Conservation (phyloP, 2,888 invertebrate species). For the Tenthredo notha region DNA sequence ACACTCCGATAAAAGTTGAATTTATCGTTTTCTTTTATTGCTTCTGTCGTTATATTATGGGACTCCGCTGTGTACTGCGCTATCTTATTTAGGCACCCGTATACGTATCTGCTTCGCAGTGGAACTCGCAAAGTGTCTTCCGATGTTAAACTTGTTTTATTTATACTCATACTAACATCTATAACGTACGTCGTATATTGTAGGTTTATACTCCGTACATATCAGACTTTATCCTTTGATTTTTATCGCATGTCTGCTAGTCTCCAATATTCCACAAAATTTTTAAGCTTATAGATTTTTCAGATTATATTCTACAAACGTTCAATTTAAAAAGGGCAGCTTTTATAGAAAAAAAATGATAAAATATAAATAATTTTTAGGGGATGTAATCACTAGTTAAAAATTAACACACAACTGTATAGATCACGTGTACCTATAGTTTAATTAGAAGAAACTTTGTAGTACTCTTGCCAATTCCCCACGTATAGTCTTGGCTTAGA, state of each 20-base stretch:
- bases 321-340: background rate
- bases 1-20: constrained; percentile 30
- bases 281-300: background rate
- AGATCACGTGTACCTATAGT: background rate
- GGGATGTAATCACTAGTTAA: background rate
- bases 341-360: background rate
- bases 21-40: constrained; percentile 40
- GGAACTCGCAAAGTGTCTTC: background rate
- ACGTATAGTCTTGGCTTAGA: background rate
- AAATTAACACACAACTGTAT: background rate
- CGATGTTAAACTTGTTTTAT: constrained; percentile 36
- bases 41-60: background rate
- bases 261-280: background rate
- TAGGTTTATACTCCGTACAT: background rate
- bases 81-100: constrained; percentile 28
- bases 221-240: background rate
- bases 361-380: background rate
- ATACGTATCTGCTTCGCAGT: background rate
- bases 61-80: background rate
- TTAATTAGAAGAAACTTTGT: background rate
- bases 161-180: background rate
- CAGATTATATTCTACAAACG: background rate
- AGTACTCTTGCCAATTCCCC: background rate
- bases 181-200: background rate
- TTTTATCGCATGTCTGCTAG: constrained; percentile 1